phyloP scores from a whole-genome alignment of 1,140 invertebrate species.

The Lordiphosa clarofinis region DNA sequence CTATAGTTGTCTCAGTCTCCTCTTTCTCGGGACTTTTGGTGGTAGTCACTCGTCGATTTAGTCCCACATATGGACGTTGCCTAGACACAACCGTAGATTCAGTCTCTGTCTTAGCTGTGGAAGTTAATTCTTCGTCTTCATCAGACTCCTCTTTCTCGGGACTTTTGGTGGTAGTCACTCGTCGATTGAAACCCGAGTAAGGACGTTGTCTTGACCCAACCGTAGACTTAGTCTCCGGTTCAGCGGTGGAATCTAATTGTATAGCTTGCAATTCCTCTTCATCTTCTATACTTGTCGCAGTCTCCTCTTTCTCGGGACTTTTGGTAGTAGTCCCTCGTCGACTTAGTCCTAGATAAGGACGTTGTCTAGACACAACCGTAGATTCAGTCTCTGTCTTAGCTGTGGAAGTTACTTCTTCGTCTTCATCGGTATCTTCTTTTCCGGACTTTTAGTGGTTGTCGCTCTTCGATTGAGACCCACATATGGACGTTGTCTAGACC shows the following conservation, averaged over 20 bases:
- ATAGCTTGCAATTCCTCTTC: too few relatives aligned
- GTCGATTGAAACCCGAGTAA: conserved; percentile 20
- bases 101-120: not conserved
- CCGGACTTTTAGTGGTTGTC: conserved; percentile 7
- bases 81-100: too few relatives aligned
- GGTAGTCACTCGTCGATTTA: conserved; percentile 10
- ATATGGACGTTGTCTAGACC: too few relatives aligned
- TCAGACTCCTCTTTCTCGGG: not conserved
- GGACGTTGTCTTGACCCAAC: conserved; percentile 3
- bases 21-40: too few relatives aligned
- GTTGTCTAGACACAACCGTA: not conserved
- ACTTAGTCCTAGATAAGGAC: conserved; percentile 18
- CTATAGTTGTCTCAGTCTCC: too few relatives aligned
- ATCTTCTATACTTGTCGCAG: too few relatives aligned
- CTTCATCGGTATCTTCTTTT: not conserved
- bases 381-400: too few relatives aligned
- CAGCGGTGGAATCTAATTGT: too few relatives aligned
- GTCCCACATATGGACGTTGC: conserved; percentile 16
- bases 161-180: conserved; percentile 11
- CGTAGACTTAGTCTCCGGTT: too few relatives aligned
- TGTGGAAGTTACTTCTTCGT: not conserved
- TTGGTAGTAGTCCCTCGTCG: not conserved
- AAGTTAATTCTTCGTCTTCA: conserved; percentile 23
- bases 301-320: too few relatives aligned
- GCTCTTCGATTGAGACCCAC: not conserved